These are phyloP conservation scores for Aphidoletes aphidimyza DNA, from an alignment of 2,888 invertebrate genomes.

Conservation along the genomic window DNA sequence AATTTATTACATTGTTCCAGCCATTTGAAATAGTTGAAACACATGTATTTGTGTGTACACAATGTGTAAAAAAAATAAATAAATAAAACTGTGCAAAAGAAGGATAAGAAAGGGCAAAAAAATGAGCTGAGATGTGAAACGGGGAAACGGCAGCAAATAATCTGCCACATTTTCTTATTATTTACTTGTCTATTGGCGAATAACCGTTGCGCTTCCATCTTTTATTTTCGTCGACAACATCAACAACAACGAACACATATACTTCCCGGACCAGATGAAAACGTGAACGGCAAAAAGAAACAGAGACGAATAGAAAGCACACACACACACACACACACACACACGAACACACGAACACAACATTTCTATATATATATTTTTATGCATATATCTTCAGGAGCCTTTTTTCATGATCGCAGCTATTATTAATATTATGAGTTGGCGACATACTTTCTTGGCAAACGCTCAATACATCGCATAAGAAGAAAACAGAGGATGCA, in stretches of 20 bases:
- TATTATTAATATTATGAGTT: conserved; percentile 51
- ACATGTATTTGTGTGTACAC: not conserved
- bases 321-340: not conserved
- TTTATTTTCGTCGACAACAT: not conserved
- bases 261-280: no score
- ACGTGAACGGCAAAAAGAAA: not conserved
- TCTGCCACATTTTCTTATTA: conserved; percentile 46
- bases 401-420: conserved; percentile 41
- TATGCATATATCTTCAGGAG: conserved; percentile 46
- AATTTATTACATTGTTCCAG: conserved; percentile 31
- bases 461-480: conserved; percentile 27
- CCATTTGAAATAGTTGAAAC: conserved; percentile 23
- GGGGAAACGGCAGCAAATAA: conserved; percentile 31
- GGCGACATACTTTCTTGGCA: conserved; percentile 49
- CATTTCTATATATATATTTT: no score
- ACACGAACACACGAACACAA: not conserved
- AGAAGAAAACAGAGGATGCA: not conserved
- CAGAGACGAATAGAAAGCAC: not conserved
- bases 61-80: not conserved
- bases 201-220: conserved; percentile 11
- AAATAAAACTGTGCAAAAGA: not conserved
- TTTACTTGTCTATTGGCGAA: conserved; percentile 47
- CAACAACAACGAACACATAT: not conserved
- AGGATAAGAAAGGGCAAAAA: not conserved
- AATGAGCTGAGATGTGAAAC: not conserved